Conservation (phyloP, 1,140 invertebrate genomes). For the Antheraea pernyi region DNA sequence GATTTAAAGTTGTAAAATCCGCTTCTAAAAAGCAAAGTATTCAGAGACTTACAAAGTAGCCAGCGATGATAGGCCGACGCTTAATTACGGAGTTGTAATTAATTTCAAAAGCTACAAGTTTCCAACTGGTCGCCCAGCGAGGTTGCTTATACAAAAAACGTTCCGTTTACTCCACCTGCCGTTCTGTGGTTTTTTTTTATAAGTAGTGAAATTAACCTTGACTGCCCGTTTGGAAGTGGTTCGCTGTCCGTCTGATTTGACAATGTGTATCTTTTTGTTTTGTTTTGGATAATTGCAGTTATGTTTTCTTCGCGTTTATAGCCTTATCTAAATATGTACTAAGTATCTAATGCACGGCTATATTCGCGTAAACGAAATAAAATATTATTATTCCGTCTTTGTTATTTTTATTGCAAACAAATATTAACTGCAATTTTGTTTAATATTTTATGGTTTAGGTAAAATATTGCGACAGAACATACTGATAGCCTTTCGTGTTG, state of each 20-base stretch:
- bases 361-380: no score
- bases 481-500: no score
- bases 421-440: no score
- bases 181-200: slow-evolving; percentile 14
- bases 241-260: not conserved
- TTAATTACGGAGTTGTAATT: slow-evolving; percentile 14
- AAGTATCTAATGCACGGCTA: no score
- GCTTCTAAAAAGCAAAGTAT: not conserved
- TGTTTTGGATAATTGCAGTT: not conserved
- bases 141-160: slow-evolving; percentile 5
- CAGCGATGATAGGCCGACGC: slow-evolving; percentile 5
- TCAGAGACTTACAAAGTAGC: not conserved
- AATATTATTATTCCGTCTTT: no score
- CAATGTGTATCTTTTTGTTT: not conserved
- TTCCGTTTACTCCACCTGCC: slow-evolving; percentile 16
- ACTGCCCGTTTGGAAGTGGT: not conserved
- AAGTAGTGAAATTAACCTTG: slow-evolving; percentile 10
- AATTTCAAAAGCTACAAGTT: slow-evolving; percentile 11
- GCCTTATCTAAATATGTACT: no score
- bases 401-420: no score
- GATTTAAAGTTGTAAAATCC: slow-evolving; percentile 5
- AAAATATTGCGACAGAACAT: no score
- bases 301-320: not conserved
- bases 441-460: no score
- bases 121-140: slow-evolving; percentile 4